Percentiles rank a stretch among this genome's conserved stretches.
phyloP scores from a whole-genome alignment of 2,888 invertebrate genomes.

The Chalcis sispes region DNA sequence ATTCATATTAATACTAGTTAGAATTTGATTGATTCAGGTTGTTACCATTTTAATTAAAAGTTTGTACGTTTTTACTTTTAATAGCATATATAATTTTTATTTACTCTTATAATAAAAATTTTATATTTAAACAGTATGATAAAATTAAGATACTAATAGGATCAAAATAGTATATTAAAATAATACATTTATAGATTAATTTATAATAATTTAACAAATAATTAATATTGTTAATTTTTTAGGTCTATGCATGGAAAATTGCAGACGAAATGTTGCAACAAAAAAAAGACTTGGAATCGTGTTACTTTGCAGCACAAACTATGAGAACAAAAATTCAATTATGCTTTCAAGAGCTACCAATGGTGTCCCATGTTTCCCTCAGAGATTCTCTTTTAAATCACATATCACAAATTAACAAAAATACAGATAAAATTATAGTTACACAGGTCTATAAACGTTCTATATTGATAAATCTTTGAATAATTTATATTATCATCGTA shows the following conservation, averaged over 20 bases:
- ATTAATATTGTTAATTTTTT: conserved; percentile 66
- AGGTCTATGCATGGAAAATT: conserved; percentile 98
- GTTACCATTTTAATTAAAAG: too few species aligned
- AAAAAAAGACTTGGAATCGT: conserved; percentile 92
- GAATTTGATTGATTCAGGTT: too few species aligned
- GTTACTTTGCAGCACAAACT: conserved; percentile 99
- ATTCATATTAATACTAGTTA: too few species aligned
- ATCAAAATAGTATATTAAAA: too few species aligned
- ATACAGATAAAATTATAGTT: conserved; percentile 89
- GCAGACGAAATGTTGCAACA: conserved; percentile 95
- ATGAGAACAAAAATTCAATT: conserved; percentile 96
- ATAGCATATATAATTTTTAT: too few species aligned
- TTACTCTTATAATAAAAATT: too few species aligned
- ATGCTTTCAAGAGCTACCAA: conserved; percentile 93
- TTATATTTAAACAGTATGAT: too few species aligned
- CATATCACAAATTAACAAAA: conserved; percentile 86
- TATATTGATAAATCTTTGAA: background rate
- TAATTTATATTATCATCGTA: conserved; percentile 33
- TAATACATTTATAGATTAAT: too few species aligned
- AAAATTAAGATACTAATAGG: too few species aligned
- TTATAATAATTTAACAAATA: conserved; percentile 4
- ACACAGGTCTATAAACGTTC: conserved; percentile 80
- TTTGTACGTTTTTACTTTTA: too few species aligned
- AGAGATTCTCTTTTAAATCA: conserved; percentile 94
- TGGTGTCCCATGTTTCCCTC: conserved; percentile 88